Conservation (phyloP, 1,140 invertebrate species). For the Bicyclus anynana region DNA sequence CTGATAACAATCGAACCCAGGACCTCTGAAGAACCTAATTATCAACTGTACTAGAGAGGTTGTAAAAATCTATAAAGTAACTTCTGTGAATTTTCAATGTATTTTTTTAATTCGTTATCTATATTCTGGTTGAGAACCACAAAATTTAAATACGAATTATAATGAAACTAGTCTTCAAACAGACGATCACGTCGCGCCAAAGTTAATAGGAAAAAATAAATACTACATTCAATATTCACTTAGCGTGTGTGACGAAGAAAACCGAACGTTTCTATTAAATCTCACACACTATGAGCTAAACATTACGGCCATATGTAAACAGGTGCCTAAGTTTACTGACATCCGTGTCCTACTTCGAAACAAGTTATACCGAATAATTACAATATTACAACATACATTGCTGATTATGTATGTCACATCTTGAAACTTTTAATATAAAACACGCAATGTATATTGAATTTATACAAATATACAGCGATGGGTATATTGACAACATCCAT, state of each 20-base stretch:
- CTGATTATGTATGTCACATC: neutral
- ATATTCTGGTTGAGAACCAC: no score
- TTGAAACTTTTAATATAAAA: neutral
- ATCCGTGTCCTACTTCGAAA: slow-evolving; percentile 37
- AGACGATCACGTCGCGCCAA: neutral
- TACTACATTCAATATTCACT: slow-evolving; percentile 14
- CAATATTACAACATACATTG: slow-evolving; percentile 20
- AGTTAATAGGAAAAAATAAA: neutral
- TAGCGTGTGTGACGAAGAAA: slow-evolving; percentile 44
- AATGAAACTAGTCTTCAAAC: neutral
- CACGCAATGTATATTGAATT: slow-evolving; percentile 22
- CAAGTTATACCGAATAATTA: slow-evolving; percentile 14
- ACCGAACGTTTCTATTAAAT: slow-evolving; percentile 53
- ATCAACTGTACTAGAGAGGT: no score
- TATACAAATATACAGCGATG: no score
- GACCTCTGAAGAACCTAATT: no score
- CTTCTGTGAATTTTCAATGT: no score
- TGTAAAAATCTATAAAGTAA: no score
- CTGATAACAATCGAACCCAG: no score
- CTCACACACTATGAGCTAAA: slow-evolving; percentile 40
- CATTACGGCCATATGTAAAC: slow-evolving; percentile 55
- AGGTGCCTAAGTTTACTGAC: slow-evolving; percentile 65
- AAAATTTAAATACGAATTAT: neutral
- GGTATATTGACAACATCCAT: slow-evolving; percentile 25
- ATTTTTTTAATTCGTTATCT: no score